Conservation (phyloP, 2,113 vertebrate species). For the Oenanthe oenanthe region DNA sequence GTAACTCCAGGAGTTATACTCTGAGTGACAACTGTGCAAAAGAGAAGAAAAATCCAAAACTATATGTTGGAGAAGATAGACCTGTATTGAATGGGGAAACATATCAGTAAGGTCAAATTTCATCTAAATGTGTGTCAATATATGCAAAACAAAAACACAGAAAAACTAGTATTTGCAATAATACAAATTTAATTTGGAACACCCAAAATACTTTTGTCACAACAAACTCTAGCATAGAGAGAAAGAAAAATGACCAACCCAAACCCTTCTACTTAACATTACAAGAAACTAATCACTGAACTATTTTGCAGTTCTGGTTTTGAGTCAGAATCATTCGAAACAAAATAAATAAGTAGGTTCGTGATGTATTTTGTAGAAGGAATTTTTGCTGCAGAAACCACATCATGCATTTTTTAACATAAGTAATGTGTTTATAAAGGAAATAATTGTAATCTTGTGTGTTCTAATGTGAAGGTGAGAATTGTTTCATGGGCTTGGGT, state of each 20-base stretch:
- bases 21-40: slow-evolving; percentile 42
- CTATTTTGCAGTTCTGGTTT: slow-evolving; percentile 29
- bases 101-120: slow-evolving; percentile 32
- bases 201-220: slow-evolving; percentile 55
- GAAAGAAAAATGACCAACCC: slow-evolving; percentile 8
- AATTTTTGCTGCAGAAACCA: slow-evolving; percentile 48
- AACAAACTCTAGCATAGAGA: neutral
- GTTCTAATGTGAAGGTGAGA: slow-evolving; percentile 50
- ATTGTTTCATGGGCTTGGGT: slow-evolving; percentile 39
- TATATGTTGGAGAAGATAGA: neutral
- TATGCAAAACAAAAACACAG: slow-evolving; percentile 52
- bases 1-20: slow-evolving; percentile 43
- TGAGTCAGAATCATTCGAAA: slow-evolving; percentile 39
- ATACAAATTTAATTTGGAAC: slow-evolving; percentile 38
- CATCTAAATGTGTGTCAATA: slow-evolving; percentile 6
- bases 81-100: neutral
- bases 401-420: slow-evolving; percentile 12
- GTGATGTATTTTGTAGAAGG: slow-evolving; percentile 1
- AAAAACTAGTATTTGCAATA: slow-evolving; percentile 40
- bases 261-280: slow-evolving; percentile 31
- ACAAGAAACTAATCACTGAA: slow-evolving; percentile 41
- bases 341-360: slow-evolving; percentile 35
- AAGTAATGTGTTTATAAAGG: slow-evolving; percentile 60
- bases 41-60: neutral
- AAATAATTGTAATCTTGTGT: slow-evolving; percentile 44